A percentile compares a stretch with the other conserved stretches of the same genome.
phyloP scores from a whole-genome alignment of 2,888 invertebrate species.

The Leucania comma region DNA sequence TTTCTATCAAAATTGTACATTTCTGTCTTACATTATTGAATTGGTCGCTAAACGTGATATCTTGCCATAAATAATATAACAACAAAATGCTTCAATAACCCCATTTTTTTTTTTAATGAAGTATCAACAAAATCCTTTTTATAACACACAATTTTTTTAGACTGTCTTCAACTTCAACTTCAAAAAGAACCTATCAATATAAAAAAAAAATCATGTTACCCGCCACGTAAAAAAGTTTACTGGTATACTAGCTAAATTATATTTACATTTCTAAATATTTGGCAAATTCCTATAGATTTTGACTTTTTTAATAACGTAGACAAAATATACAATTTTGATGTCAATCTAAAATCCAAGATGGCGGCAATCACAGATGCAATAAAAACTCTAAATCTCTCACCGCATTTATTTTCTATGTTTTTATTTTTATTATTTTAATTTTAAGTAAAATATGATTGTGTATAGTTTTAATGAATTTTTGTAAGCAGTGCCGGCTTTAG shows the following conservation, averaged over 20 bases:
- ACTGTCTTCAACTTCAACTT: too few species aligned
- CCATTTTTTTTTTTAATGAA: too few species aligned
- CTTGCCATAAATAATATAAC: background rate
- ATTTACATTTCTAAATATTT: background rate
- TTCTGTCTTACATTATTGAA: background rate
- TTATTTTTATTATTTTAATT: conserved; percentile 44
- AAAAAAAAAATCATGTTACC: too few species aligned
- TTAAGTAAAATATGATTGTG: conserved; percentile 57
- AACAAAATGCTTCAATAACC: too few species aligned
- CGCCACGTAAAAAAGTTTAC: background rate
- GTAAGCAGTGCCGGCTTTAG: conserved; percentile 60
- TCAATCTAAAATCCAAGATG: conserved; percentile 41
- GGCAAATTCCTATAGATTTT: background rate
- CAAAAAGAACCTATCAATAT: too few species aligned
- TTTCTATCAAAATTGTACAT: conserved; percentile 47
- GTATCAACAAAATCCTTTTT: too few species aligned
- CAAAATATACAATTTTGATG: conserved; percentile 50
- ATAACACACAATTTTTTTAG: too few species aligned
- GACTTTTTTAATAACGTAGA: background rate
- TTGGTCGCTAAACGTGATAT: background rate
- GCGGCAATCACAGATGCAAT: conserved; percentile 66
- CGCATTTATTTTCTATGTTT: conserved; percentile 67
- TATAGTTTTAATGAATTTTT: conserved; percentile 58
- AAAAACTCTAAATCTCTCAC: conserved; percentile 58
- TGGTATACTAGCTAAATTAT: background rate